Percentiles rank a stretch among this genome's conserved stretches.
These are phyloP conservation scores for Pheucticus melanocephalus DNA, from an alignment of 2,113 vertebrate genomes.

Conservation along the genomic window DNA sequence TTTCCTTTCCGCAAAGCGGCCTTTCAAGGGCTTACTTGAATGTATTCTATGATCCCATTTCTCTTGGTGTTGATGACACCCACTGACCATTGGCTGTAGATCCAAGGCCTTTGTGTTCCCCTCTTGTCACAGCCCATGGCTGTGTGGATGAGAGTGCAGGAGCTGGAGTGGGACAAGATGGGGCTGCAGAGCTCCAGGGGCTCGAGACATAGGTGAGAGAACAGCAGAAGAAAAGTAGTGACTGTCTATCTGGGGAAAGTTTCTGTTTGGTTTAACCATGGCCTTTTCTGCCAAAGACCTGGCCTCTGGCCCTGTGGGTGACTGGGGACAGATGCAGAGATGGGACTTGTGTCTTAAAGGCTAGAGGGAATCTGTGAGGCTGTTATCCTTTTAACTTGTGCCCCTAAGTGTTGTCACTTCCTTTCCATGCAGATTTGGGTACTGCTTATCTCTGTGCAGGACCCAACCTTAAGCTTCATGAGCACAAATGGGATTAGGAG, in stretches of 20 bases:
- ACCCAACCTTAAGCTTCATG: neutral
- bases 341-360: neutral
- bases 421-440: neutral
- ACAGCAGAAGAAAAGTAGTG: neutral
- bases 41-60: neutral
- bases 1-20: neutral
- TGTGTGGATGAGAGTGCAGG: neutral
- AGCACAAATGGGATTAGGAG: neutral
- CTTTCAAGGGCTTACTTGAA: neutral
- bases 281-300: neutral
- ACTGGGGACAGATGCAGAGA: neutral
- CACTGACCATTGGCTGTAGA: neutral
- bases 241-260: neutral
- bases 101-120: neutral
- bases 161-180: neutral
- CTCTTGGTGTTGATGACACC: neutral
- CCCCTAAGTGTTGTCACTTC: neutral
- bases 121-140: neutral
- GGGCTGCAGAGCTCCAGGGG: neutral
- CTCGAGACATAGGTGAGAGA: neutral
- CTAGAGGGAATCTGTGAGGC: neutral
- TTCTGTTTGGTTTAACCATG: neutral
- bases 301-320: neutral
- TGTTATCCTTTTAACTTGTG: neutral
- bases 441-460: neutral